Percentiles rank a stretch among this genome's conserved stretches.
phyloP scores from a whole-genome alignment of 2,888 invertebrate species.

The Molanna angustata region DNA sequence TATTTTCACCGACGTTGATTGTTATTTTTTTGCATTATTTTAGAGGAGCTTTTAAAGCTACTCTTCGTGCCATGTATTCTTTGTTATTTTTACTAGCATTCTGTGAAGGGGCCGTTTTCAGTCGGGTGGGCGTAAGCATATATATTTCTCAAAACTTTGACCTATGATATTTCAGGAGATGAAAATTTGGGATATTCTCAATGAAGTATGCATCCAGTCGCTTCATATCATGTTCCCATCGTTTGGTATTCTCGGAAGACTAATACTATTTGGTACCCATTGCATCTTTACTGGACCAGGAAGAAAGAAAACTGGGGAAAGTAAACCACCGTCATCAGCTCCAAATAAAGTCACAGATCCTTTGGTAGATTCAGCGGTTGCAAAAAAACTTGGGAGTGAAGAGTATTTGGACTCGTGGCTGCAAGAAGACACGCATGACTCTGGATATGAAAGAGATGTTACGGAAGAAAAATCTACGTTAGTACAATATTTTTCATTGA shows the following conservation, averaged over 20 bases:
- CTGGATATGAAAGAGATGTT: conserved; percentile 6
- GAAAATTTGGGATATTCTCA: conserved; percentile 59
- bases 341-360: too few relatives aligned
- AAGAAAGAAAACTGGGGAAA: conserved; percentile 10
- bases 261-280: conserved; percentile 56
- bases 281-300: conserved; percentile 42
- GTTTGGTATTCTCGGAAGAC: conserved; percentile 55
- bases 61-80: too few relatives aligned
- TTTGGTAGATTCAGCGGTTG: too few relatives aligned
- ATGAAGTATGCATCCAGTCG: conserved; percentile 56
- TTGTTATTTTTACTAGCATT: too few relatives aligned
- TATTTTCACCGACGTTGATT: too few relatives aligned
- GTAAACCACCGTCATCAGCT: too few relatives aligned
- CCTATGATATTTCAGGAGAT: conserved; percentile 51
- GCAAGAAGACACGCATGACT: conserved; percentile 4
- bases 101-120: too few relatives aligned
- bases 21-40: too few relatives aligned
- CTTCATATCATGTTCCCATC: conserved; percentile 56
- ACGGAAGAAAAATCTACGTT: conserved; percentile 11
- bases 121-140: too few relatives aligned
- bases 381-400: background rate
- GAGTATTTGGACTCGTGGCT: conserved; percentile 3
- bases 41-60: too few relatives aligned
- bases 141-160: too few relatives aligned
- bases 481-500: too few relatives aligned